Evolutionary conservation across 2,113 vertebrate genomes (phyloP), one percentile per base, ranked within the genome.

Genomic region (Globicephala melas): DNA sequence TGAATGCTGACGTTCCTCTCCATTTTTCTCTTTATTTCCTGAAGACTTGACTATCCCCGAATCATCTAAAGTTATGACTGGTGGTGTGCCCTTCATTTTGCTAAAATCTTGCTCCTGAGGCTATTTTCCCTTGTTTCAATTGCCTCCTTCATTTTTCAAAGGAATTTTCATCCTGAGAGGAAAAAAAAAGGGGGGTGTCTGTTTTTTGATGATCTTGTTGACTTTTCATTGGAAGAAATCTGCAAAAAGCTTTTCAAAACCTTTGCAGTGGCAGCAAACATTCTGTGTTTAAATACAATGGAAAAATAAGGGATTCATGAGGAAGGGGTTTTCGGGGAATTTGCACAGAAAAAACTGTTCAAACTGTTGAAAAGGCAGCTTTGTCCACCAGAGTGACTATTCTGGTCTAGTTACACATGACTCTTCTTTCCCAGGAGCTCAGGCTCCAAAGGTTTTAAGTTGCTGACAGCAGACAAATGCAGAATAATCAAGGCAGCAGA

Each of bases 171-270:
- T 74, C 60, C 23, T 4, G n/a, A 50, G 26, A 21, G 4, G 1
- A 11, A 18, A 10, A 6, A 55, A 38, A 28, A 3, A 50, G 1
- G 14, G 4, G 38, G 23, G 23, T 10, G 5, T 36, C 21, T 50
- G 14, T 58, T 33, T 65, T 95, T 83, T 62, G 44, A 93, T 89
- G 80, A 67, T 81, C 76, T 90, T 50, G 60, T 94, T 98, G 65
- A 88, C 53, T 81, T 76, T 95, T 79, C 36, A 23, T 38, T 73
- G 80, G 87, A 95, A 92, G 25, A 63, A 93, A 86, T 13, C 62
- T 95, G 81, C 58, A 97, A 96, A 97, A 81, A 58, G 55, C 23
- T 94, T 95, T 97, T 31, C 70, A 80, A 96, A 97, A 90, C 60
- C 38, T 81, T 93, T 95, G 47, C 89, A 81, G 81, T 91, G 67